Evolutionary conservation across 2,113 vertebrate species (phyloP).

Genomic region (Aramus guarauna): DNA sequence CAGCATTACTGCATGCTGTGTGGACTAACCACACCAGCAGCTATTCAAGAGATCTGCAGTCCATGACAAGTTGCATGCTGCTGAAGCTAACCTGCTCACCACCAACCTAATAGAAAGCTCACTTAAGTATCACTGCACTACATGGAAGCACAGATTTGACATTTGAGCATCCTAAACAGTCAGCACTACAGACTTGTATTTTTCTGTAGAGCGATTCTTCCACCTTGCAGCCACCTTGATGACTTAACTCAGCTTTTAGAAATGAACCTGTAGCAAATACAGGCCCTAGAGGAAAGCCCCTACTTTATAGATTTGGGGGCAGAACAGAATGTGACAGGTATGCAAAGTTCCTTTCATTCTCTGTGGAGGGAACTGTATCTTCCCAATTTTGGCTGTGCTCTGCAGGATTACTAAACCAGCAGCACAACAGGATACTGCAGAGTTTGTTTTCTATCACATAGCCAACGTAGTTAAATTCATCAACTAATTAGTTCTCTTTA

Average conservation of each 20-base stretch:
- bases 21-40: background rate
- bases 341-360: background rate
- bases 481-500: background rate
- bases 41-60: background rate
- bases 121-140: background rate
- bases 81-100: background rate
- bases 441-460: background rate
- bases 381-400: background rate
- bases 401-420: background rate
- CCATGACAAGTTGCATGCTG: background rate
- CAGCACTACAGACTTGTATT: background rate
- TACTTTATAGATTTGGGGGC: background rate
- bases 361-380: background rate
- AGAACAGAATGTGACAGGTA: background rate
- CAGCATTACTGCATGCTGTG: background rate
- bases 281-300: background rate
- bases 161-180: background rate
- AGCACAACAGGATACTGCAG: background rate
- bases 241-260: background rate
- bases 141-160: background rate
- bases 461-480: background rate
- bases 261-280: background rate
- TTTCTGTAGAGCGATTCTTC: background rate
- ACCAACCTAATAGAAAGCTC: background rate
- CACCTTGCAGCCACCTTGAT: background rate